phyloP scores from a whole-genome alignment of 2,888 invertebrate genomes.

The Hirtodrosophila alboralis region DNA sequence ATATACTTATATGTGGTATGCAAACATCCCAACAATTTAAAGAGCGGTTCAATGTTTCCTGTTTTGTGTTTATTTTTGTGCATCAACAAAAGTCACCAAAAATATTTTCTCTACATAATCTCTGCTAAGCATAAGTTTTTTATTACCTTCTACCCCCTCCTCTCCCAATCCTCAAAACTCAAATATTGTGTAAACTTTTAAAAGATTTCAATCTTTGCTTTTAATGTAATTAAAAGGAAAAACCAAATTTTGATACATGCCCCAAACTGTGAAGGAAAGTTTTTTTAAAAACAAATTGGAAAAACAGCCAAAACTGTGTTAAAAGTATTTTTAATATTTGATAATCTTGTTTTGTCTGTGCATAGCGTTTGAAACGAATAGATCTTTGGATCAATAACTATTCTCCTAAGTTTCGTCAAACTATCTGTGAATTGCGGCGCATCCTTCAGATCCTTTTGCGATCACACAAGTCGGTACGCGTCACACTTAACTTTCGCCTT shows the following conservation, averaged over 20 bases:
- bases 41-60: slow-evolving; percentile 78
- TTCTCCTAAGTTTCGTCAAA: slow-evolving; percentile 67
- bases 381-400: slow-evolving; percentile 31
- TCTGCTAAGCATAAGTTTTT: slow-evolving; percentile 7
- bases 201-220: slow-evolving; percentile 36
- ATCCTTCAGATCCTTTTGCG: slow-evolving; percentile 12
- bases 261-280: slow-evolving; percentile 50
- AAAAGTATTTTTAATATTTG: not conserved
- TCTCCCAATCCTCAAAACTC: slow-evolving; percentile 4
- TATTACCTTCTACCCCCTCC: not conserved
- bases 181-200: slow-evolving; percentile 16
- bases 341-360: slow-evolving; percentile 15
- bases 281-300: slow-evolving; percentile 27
- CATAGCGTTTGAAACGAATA: slow-evolving; percentile 36
- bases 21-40: slow-evolving; percentile 71
- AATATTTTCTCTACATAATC: not conserved
- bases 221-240: slow-evolving; percentile 63
- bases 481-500: slow-evolving; percentile 23
- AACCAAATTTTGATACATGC: slow-evolving; percentile 32
- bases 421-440: slow-evolving; percentile 60
- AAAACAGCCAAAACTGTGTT: slow-evolving; percentile 59
- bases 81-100: slow-evolving; percentile 55
- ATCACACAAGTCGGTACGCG: slow-evolving; percentile 7
- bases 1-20: slow-evolving; percentile 51
- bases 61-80: slow-evolving; percentile 69